Evolutionary conservation across 2,888 invertebrate genomes (phyloP).

Genomic region (Nipponacmea schrenckii): DNA sequence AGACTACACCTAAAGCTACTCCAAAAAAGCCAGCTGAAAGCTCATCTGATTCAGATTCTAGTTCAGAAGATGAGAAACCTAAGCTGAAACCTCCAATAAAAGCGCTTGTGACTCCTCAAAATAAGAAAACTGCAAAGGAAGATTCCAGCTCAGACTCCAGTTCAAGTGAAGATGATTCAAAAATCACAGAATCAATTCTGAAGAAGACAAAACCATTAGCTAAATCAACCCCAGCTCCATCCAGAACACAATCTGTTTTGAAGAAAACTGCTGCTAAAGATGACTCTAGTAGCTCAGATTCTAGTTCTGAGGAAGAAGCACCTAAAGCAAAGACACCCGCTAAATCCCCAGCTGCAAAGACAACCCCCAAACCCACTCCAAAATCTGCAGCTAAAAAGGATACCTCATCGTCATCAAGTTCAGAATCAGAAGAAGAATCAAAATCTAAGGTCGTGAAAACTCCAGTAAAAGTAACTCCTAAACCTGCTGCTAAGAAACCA

Average conservation of each 20-base stretch:
- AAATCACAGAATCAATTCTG: neutral
- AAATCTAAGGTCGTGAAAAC: constrained; percentile 18
- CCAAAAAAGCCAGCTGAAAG: constrained; percentile 31
- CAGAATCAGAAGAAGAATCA: constrained; percentile 20
- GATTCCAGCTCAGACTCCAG: constrained; percentile 32
- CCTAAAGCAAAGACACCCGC: constrained; percentile 19
- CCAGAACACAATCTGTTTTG: constrained; percentile 7
- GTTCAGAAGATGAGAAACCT: constrained; percentile 21
- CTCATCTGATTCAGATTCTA: constrained; percentile 27
- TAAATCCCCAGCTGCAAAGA: constrained; percentile 2
- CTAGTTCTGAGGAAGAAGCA: constrained; percentile 21
- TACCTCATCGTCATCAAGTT: constrained; percentile 30
- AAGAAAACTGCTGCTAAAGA: constrained; percentile 27
- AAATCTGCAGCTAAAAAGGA: constrained; percentile 26
- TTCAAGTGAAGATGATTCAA: constrained; percentile 9
- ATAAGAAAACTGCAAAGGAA: constrained; percentile 4
- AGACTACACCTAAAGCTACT: neutral
- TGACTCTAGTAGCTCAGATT: constrained; percentile 31
- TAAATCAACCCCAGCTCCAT: neutral
- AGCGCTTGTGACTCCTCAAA: neutral
- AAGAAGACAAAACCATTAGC: constrained; percentile 2
- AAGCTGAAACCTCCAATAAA: constrained; percentile 6
- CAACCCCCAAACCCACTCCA: neutral
- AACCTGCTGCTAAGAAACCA: constrained; percentile 11
- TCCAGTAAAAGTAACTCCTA: constrained; percentile 9